Percentiles rank a stretch among this genome's conserved stretches.
These are phyloP conservation scores for Drosophila histrio DNA, from an alignment of 2,888 invertebrate genomes.

Conservation along the genomic window DNA sequence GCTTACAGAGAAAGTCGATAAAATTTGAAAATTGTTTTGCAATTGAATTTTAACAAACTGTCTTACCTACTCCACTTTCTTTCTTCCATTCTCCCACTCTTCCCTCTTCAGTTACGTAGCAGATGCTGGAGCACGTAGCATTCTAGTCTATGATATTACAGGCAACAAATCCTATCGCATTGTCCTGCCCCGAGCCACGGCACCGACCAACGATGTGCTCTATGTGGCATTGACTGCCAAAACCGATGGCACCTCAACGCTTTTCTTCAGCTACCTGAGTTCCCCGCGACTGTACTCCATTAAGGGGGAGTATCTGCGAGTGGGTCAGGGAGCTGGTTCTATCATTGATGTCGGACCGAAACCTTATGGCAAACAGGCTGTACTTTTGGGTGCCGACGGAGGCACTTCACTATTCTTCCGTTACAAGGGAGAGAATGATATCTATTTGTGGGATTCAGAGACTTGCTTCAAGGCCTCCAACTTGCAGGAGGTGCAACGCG, in stretches of 20 bases:
- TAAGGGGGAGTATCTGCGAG: constrained; percentile 85
- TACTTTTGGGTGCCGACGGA: constrained; percentile 87
- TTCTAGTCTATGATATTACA: constrained; percentile 85
- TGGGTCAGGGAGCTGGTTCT: constrained; percentile 85
- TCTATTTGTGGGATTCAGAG: constrained; percentile 88
- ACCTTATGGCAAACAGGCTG: constrained; percentile 85
- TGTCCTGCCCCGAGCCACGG: constrained; percentile 86
- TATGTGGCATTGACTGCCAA: constrained; percentile 86
- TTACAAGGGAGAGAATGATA: constrained; percentile 87
- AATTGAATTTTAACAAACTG: background rate
- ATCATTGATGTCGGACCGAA: constrained; percentile 87
- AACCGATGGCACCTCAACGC: constrained; percentile 84
- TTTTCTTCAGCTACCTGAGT: constrained; percentile 87
- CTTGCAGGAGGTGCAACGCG: constrained; percentile 86
- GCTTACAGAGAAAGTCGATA: background rate
- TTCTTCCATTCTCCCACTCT: background rate
- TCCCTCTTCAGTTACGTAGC: constrained; percentile 77
- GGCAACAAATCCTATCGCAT: constrained; percentile 86
- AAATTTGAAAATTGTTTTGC: background rate
- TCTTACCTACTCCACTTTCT: too few relatives aligned
- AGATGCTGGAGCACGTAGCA: constrained; percentile 83
- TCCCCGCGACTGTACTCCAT: constrained; percentile 86
- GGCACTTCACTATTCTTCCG: constrained; percentile 87
- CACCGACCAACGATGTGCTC: constrained; percentile 86
- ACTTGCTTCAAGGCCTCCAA: constrained; percentile 86